phyloP scores from a whole-genome alignment of 1,140 invertebrate genomes.

The Spodoptera litura region DNA sequence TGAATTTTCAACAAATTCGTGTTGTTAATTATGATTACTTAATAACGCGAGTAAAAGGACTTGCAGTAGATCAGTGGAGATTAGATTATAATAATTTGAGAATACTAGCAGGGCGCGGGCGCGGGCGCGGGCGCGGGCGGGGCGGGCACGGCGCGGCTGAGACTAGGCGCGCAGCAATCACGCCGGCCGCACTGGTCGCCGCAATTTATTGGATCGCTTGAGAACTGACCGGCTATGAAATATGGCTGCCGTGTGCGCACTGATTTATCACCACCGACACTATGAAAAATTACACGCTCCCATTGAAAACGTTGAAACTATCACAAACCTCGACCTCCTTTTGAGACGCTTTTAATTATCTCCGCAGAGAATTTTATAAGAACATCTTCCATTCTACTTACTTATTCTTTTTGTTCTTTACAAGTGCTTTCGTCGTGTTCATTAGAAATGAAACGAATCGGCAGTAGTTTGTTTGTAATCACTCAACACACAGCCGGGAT shows the following conservation, averaged over 20 bases:
- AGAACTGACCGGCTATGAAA: conserved; percentile 65
- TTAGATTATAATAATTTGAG: no score
- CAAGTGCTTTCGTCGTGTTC: conserved; percentile 21
- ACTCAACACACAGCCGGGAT: neutral
- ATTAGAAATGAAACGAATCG: conserved; percentile 18
- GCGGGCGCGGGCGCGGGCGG: neutral
- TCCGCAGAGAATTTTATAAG: conserved; percentile 34
- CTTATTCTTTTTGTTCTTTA: conserved; percentile 28
- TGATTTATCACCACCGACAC: conserved; percentile 62
- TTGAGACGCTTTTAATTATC: conserved; percentile 41
- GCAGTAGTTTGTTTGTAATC: conserved; percentile 19
- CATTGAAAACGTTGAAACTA: conserved; percentile 34
- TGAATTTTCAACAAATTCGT: no score
- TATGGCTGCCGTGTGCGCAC: conserved; percentile 54
- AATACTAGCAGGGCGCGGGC: neutral
- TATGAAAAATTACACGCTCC: conserved; percentile 63
- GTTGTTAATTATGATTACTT: no score
- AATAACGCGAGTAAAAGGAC: no score
- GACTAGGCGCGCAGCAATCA: conserved; percentile 4
- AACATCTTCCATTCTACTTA: conserved; percentile 24
- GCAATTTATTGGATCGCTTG: conserved; percentile 62
- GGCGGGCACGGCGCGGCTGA: neutral
- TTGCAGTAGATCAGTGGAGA: no score
- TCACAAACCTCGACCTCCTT: conserved; percentile 17
- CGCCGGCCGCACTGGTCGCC: conserved; percentile 36